These are phyloP conservation scores for Hylyphantes graminicola DNA, from an alignment of 1,140 invertebrate species.

Conservation along the genomic window DNA sequence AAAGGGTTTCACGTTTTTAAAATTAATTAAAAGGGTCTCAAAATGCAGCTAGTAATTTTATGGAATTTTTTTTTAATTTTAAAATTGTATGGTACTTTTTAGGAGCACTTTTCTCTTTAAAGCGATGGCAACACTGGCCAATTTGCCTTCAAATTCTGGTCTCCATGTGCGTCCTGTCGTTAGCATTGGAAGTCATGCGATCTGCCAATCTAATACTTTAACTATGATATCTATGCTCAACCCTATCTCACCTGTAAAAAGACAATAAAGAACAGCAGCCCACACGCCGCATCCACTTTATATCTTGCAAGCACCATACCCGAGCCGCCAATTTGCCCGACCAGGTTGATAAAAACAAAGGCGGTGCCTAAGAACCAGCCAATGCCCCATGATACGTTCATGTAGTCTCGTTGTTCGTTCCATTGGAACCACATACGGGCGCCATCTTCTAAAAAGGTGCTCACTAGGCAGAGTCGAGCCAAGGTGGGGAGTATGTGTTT, in stretches of 20 bases:
- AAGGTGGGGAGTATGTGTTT: slow-evolving; percentile 95
- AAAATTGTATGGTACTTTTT: too few species aligned
- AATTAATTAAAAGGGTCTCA: too few species aligned
- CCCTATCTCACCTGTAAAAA: slow-evolving; percentile 82
- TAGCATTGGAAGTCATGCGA: too few species aligned
- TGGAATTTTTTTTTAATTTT: too few species aligned
- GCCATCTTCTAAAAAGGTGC: slow-evolving; percentile 99
- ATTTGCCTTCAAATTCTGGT: too few species aligned
- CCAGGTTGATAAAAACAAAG: slow-evolving; percentile 93
- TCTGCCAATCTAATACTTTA: too few species aligned
- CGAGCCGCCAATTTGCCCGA: slow-evolving; percentile 95
- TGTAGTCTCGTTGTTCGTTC: slow-evolving; percentile 97
- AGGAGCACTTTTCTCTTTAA: too few species aligned
- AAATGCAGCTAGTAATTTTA: too few species aligned
- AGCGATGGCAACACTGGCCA: too few species aligned
- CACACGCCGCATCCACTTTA: slow-evolving; percentile 94
- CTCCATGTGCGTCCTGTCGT: too few species aligned
- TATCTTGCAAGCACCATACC: slow-evolving; percentile 93
- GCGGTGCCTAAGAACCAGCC: slow-evolving; percentile 90
- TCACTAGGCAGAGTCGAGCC: slow-evolving; percentile 96
- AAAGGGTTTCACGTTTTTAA: too few species aligned
- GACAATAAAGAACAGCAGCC: slow-evolving; percentile 95
- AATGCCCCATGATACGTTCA: slow-evolving; percentile 98
- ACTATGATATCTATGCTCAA: too few species aligned
- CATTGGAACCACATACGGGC: slow-evolving; percentile 99